Evolutionary conservation across 2,888 invertebrate species (phyloP), one percentile per base, ranked within the genome.

Genomic region (Acanthosepion pharaonis): DNA sequence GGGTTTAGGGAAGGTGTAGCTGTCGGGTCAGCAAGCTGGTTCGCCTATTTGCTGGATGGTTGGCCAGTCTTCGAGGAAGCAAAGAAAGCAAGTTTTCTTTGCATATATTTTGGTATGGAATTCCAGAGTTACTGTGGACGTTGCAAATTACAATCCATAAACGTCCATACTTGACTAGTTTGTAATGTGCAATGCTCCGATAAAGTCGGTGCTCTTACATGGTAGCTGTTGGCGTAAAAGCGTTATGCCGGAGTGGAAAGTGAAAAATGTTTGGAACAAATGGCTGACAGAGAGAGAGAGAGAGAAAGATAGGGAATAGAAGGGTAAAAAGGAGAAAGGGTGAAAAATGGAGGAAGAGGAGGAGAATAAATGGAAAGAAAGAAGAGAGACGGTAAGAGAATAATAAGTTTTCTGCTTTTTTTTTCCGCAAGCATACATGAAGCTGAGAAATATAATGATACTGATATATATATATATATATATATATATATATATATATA

Each of bases 101-200:
- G 78, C n/a, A 9, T 78, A n/a, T 15, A n/a, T n/a, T 78, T 78
- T 78, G 78, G 15, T 78, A 78, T 78, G 78, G 78, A n/a, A 78
- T n/a, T 78, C 18, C n/a, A 18, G n/a, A 78, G n/a, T 78, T 78
- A 78, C 78, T 15, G n/a, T n/a, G n/a, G 78, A 78, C n/a, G 78
- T 33, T 15, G 78, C 78, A 78, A 78, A 78, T 78, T 78, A 15
- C 78, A n/a, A 78, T 78, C n/a, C 78, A 78, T 78, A 78, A 78
- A 78, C 78, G 78, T 78, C 78, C n/a, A n/a, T 78, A n/a, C 78
- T 78, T 78, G 78, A 78, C 78, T 78, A n/a, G 78, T 78, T 78
- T 78, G 59, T 78, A 78, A 78, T 78, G 78, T 78, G 78, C 5
- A 78, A 78, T 78, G 15, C n/a, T n/a, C 78, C 78, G n/a, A 78